A percentile compares a stretch with the other conserved stretches of the same genome.
phyloP scores from a whole-genome alignment of 2,888 invertebrate species.

The Lepidocyrtinus sp. region DNA sequence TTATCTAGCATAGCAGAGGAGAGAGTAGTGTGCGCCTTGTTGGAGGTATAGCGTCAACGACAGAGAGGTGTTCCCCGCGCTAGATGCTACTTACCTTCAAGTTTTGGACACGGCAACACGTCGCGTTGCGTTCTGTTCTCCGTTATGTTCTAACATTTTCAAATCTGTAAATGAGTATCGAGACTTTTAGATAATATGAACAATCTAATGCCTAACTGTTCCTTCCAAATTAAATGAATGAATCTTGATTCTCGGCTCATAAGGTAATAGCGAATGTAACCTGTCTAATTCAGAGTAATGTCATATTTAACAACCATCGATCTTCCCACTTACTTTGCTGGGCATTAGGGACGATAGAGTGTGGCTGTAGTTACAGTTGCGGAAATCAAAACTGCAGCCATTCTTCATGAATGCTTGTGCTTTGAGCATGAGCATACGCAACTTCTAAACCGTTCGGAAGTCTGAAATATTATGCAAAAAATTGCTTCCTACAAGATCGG shows the following conservation, averaged over 20 bases:
- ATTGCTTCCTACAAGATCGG: constrained; percentile 54
- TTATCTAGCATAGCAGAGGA: constrained; percentile 9
- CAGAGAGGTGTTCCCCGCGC: constrained; percentile 18
- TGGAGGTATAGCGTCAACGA: constrained; percentile 16
- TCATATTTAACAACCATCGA: constrained; percentile 12
- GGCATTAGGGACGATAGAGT: background rate
- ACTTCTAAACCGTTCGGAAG: constrained; percentile 36
- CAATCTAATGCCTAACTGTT: constrained; percentile 41
- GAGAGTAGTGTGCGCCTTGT: background rate
- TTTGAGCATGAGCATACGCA: too few relatives aligned
- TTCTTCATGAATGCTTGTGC: constrained; percentile 21
- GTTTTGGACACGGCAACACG: constrained; percentile 20
- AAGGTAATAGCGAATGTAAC: too few relatives aligned
- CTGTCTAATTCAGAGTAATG: background rate
- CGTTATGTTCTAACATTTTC: constrained; percentile 52
- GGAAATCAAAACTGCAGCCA: constrained; percentile 18
- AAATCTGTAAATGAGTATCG: constrained; percentile 66
- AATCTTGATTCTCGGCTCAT: constrained; percentile 23
- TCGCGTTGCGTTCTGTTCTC: constrained; percentile 22
- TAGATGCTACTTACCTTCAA: constrained; percentile 25
- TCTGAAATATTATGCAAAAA: constrained; percentile 54
- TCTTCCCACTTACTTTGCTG: constrained; percentile 36
- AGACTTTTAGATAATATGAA: constrained; percentile 59
- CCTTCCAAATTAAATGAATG: constrained; percentile 32
- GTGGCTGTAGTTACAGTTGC: background rate